A percentile compares a stretch with the other conserved stretches of the same genome.
Conservation (phyloP, 2,113 vertebrate genomes). For the Periophthalmodon schlosseri region DNA sequence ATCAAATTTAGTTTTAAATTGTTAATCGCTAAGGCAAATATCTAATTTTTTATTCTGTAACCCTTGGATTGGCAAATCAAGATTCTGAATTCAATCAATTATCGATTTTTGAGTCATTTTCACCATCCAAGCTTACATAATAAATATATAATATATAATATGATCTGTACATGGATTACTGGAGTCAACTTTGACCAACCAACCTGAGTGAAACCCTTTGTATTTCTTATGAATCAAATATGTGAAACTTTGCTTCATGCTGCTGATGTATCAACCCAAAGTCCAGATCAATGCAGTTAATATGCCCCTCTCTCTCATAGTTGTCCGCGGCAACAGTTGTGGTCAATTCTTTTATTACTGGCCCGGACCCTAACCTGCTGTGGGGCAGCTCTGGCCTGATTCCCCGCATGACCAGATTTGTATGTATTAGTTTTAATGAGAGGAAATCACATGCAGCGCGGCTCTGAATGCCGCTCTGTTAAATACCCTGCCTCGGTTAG, state of each 20-base stretch:
- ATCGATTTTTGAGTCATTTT: too few relatives aligned
- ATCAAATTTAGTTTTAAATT: neutral
- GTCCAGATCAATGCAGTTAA: conserved; percentile 1
- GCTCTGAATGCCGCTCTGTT: conserved; percentile 29
- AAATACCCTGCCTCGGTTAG: conserved; percentile 23
- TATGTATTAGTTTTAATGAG: conserved; percentile 54
- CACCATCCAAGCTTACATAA: too few relatives aligned
- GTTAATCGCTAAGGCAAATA: neutral
- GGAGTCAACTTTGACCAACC: neutral
- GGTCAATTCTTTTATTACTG: conserved; percentile 33
- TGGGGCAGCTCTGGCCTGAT: conserved; percentile 25
- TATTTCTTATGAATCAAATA: neutral
- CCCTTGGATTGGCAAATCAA: neutral
- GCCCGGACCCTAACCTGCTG: conserved; percentile 33
- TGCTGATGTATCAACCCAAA: conserved; percentile 9
- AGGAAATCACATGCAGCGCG: conserved; percentile 34
- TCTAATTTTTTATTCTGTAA: neutral
- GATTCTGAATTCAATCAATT: neutral
- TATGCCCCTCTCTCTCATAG: neutral
- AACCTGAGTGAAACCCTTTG: neutral
- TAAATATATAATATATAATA: too few relatives aligned
- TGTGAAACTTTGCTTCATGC: neutral
- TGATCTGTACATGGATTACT: neutral
- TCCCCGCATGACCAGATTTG: conserved; percentile 40
- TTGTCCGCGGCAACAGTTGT: neutral